Base-by-base conservation (phyloP, 1,140 invertebrate species). In the Drosophila tsacasi region DNA sequence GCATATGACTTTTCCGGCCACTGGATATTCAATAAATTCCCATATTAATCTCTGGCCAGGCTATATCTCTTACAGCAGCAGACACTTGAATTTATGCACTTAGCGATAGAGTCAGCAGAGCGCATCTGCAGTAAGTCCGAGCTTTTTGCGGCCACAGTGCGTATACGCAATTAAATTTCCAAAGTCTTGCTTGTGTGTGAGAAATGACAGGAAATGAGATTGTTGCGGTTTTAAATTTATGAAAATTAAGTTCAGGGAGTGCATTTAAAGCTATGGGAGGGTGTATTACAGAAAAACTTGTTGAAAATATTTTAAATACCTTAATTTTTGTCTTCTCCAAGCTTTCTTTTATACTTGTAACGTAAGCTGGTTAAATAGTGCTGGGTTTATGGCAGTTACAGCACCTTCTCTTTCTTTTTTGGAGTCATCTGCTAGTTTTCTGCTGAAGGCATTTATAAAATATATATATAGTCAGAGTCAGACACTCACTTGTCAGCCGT, bases 91-190 rank as follows among this genome's bases (percentile, higher is more conserved):
- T 87, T 87, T 87, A 87, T 89, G 84, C 84, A 83, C 84, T 89
- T 76, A 89, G 77, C 73, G 84, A 83, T 83, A 87, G 73, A 78
- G 84, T 72, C 73, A 69, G 54, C 73, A 75, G 54, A 57, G 52
- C 39, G 52, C 40, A 40, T 25, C 61, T 50, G 63, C 73, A 37
- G 49, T 23, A 50, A 50, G 44, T 37, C 23, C 4, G 23, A 50
- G 23, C 59, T 79, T 44, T 60, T 35, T 71, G 52, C 42, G 84
- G 59, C 77, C 74, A 81, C 85, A 44, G 59, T 79, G 77, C 84
- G 84, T 89, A 84, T 89, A 89, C 84, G 77, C 84, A 87, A 87
- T 87, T 87, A 78, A 75, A 84, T 84, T 89, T 69, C 60, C 74
- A 72, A 58, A 76, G 65, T 59, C 73, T 78, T 40, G 21, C 39